phyloP scores from a whole-genome alignment of 1,140 invertebrate species.

The Trachymyrmex cornetzi region DNA sequence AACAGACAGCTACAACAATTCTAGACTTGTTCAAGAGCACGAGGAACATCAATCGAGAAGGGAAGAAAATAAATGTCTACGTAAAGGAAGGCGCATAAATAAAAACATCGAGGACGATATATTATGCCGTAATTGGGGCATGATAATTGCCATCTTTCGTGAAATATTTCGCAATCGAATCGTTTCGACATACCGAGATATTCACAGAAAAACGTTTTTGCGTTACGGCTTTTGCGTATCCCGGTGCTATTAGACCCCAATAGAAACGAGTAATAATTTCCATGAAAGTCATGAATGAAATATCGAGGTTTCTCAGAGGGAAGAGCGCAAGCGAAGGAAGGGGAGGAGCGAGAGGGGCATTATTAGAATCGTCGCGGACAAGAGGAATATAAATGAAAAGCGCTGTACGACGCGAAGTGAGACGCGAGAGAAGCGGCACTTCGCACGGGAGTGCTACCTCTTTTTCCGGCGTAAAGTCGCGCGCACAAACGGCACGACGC shows the following conservation, averaged over 20 bases:
- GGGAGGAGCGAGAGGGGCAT: background rate
- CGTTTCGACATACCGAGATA: background rate
- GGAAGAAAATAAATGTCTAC: background rate
- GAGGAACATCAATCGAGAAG: background rate
- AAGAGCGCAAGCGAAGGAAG: background rate
- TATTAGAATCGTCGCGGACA: background rate
- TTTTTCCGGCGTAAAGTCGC: background rate
- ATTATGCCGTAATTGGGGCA: background rate
- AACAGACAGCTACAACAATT: background rate
- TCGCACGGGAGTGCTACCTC: background rate
- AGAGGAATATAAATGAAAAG: background rate
- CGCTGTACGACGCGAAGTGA: background rate
- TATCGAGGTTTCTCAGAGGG: constrained; percentile 8
- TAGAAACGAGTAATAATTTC: constrained; percentile 17
- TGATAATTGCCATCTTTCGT: background rate
- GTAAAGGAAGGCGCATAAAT: background rate
- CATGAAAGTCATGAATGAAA: constrained; percentile 30
- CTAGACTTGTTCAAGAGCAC: background rate
- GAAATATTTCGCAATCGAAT: background rate
- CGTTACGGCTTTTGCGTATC: background rate
- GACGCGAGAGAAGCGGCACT: constrained; percentile 9
- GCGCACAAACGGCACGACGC: background rate
- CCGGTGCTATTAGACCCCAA: background rate
- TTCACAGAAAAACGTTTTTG: background rate
- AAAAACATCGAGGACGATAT: background rate